These are phyloP conservation scores for Macrocentrus cingulum DNA, from an alignment of 1,140 invertebrate species.

Conservation along the genomic window DNA sequence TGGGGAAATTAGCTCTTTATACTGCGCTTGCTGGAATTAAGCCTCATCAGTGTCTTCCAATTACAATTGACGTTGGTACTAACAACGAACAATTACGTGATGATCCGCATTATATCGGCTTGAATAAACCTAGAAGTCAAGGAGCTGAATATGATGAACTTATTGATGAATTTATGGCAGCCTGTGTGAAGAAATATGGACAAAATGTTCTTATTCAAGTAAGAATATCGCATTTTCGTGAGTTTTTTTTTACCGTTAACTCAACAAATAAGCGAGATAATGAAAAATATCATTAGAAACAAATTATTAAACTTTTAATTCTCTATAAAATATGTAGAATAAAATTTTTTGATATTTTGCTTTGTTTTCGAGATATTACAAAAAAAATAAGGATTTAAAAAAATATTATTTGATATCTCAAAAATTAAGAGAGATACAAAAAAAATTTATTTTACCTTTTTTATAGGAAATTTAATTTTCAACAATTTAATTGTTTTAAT, in stretches of 20 bases:
- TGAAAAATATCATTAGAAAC: too few relatives aligned
- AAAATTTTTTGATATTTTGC: too few relatives aligned
- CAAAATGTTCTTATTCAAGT: constrained; percentile 86
- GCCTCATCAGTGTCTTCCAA: constrained; percentile 89
- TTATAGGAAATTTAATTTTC: too few relatives aligned
- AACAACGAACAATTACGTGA: constrained; percentile 86
- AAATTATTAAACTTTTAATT: too few relatives aligned
- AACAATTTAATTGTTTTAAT: too few relatives aligned
- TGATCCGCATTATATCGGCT: constrained; percentile 94
- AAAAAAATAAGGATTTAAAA: too few relatives aligned
- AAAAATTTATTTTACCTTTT: constrained; percentile 14
- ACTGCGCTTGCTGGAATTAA: constrained; percentile 92
- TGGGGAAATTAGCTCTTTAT: constrained; percentile 91
- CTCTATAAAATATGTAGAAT: too few relatives aligned
- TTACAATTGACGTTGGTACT: constrained; percentile 91
- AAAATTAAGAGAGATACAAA: too few relatives aligned
- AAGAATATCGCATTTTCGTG: constrained; percentile 29
- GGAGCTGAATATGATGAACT: constrained; percentile 92
- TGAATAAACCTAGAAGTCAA: constrained; percentile 81
- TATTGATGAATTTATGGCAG: constrained; percentile 98
- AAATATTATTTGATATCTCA: too few relatives aligned
- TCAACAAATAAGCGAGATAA: too few relatives aligned
- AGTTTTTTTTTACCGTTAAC: too few relatives aligned
- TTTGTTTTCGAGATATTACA: too few relatives aligned
- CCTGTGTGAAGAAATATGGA: constrained; percentile 87